Conservation (phyloP, 2,113 vertebrate species). For the Petrocephalus microphthalmus region DNA sequence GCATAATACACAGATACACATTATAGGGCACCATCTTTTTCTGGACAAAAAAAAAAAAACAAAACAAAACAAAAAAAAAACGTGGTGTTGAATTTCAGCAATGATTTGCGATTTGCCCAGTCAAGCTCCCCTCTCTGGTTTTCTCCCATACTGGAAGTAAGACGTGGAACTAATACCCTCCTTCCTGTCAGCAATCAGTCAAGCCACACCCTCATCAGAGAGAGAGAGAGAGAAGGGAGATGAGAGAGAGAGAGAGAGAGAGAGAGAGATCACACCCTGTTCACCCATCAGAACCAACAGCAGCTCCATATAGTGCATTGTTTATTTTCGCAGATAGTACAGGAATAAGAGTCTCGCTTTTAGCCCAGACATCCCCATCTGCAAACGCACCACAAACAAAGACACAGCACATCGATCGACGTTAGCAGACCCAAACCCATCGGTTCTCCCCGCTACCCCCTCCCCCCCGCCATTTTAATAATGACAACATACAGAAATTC, state of each 20-base stretch:
- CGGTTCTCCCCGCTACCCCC: not conserved
- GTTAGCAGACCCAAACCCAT: slow-evolving; percentile 56
- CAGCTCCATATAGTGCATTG: slow-evolving; percentile 42
- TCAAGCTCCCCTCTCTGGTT: not conserved
- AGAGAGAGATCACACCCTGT: not conserved
- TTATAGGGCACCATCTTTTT: not conserved
- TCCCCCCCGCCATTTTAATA: slow-evolving; percentile 47
- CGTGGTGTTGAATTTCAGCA: not conserved
- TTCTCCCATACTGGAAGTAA: not conserved
- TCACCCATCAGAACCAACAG: not conserved
- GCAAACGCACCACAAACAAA: slow-evolving; percentile 61
- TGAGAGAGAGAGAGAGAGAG: not conserved
- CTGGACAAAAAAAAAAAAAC: not conserved
- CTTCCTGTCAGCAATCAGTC: not conserved
- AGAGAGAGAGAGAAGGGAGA: not conserved
- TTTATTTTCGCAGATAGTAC: slow-evolving; percentile 63
- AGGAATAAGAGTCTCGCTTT: slow-evolving; percentile 44
- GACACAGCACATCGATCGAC: slow-evolving; percentile 61
- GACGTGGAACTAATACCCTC: not conserved
- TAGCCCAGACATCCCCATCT: slow-evolving; percentile 60
- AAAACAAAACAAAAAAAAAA: not conserved
- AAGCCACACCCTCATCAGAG: not conserved
- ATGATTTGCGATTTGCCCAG: not conserved
- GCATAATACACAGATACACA: not conserved
- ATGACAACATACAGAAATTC: slow-evolving; percentile 81